Conservation (phyloP, 2,113 vertebrate genomes). For the Astur gentilis region DNA sequence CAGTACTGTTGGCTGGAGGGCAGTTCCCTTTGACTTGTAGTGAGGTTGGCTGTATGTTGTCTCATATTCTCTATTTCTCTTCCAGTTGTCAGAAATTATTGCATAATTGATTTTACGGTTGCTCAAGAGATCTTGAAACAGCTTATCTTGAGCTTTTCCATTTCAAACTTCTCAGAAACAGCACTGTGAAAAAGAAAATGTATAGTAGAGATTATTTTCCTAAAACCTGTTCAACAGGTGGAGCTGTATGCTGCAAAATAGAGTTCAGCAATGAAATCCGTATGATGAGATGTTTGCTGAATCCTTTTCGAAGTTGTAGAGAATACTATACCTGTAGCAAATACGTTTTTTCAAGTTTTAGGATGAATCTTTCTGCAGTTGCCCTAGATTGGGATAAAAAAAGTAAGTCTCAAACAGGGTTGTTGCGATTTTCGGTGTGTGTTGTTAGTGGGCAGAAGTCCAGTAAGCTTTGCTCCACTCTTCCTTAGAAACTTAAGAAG, state of each 20-base stretch:
- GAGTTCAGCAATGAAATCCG: background rate
- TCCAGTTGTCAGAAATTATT: background rate
- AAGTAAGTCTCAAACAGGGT: background rate
- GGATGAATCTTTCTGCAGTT: background rate
- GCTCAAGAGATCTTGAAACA: background rate
- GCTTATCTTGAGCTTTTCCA: background rate
- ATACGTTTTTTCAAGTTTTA: background rate
- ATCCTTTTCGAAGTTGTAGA: background rate
- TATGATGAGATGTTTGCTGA: background rate
- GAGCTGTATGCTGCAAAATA: slow-evolving; percentile 4
- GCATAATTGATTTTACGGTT: background rate
- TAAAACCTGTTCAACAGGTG: slow-evolving; percentile 33
- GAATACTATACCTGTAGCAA: background rate
- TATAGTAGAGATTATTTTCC: background rate
- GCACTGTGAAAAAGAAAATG: background rate
- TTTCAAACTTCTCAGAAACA: background rate
- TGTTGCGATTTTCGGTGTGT: background rate
- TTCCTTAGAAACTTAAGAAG: background rate
- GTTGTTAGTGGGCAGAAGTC: background rate
- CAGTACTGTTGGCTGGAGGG: background rate
- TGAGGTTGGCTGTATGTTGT: background rate
- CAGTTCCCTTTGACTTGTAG: background rate
- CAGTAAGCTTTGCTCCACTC: background rate
- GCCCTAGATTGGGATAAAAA: background rate
- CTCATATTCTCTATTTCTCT: background rate